A percentile compares a stretch with the other conserved stretches of the same genome.
Evolutionary conservation across 1,140 invertebrate genomes (phyloP).

Genomic region (Drosophila tristis): DNA sequence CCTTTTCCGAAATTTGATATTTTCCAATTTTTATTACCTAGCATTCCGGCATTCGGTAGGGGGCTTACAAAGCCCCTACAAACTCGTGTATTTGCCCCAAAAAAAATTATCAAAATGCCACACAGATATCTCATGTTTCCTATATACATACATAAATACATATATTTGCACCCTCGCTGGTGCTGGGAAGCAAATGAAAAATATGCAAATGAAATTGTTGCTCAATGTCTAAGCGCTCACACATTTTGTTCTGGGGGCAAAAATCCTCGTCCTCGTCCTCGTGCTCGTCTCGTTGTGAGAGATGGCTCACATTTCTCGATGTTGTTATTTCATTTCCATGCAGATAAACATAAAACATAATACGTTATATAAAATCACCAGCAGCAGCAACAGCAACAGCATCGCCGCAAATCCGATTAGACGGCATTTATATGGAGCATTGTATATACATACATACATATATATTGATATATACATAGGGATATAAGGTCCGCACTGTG

Average conservation of each 20-base stretch:
- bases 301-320: constrained; percentile 41
- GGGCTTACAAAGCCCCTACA: constrained; percentile 34
- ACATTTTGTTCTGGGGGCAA: no score
- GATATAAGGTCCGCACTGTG: constrained; percentile 7
- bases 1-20: constrained; percentile 73
- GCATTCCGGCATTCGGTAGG: constrained; percentile 54
- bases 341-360: constrained; percentile 75
- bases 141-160: constrained; percentile 3
- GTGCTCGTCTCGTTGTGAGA: constrained; percentile 1
- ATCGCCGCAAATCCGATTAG: constrained; percentile 57
- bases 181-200: constrained; percentile 64
- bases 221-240: constrained; percentile 63
- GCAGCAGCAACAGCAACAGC: constrained; percentile 41
- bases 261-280: no score
- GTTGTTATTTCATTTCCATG: constrained; percentile 77
- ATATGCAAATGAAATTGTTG: constrained; percentile 82
- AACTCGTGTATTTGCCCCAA: constrained; percentile 37
- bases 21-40: constrained; percentile 79
- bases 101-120: constrained; percentile 62
- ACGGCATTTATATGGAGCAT: background rate
- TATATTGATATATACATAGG: no score
- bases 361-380: constrained; percentile 68
- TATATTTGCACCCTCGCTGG: constrained; percentile 54
- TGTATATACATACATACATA: background rate
- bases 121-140: constrained; percentile 45